Base-by-base conservation (phyloP, 2,797 vertebrate species). In the Bradypus variegatus region DNA sequence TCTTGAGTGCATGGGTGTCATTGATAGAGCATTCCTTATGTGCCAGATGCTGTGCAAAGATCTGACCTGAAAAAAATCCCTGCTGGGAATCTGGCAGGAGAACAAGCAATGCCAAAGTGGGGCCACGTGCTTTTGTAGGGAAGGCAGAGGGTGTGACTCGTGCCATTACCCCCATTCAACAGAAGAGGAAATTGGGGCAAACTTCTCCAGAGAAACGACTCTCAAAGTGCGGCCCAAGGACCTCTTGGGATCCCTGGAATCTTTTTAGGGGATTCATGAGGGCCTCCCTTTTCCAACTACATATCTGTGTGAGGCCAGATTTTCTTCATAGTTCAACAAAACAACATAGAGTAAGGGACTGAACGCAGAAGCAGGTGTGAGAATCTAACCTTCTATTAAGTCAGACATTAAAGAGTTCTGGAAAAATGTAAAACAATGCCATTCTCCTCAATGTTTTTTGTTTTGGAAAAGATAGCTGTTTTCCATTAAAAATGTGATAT, bases 21-120 rank as follows among this genome's bases (percentile, higher is more conserved):
- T 0, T 70, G 64, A 62, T 31, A 19, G 25, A 79, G 14, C 55
- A 36, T 33, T 13, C 21, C n/a, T 6, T 79, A 62, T 13, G 55
- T 50, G 15, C 18, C 18, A 50, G 60, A 41, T 19, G 36, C 48
- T 25, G 65, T 67, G 50, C 21, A 62, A 58, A 60, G 53, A 27
- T 62, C 60, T 62, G 70, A 50, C 64, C 33, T 41, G 76, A 36
- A 41, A 31, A 38, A 62, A 67, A 70, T 2, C 31, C 60, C 8
- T 15, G 19, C n/a, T 8, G n/a, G 41, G 55, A 64, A 25, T 3
- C 3, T 1, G 21, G 1, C 11, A 9, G 50, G 38, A 64, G 29
- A 36, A 21, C 1, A 7, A 45, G 53, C 2, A 7, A 36, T 9
- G 72, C 33, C 64, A 8, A 1, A 2, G 19, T 14, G 23, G 36